Percentiles rank a stretch among this genome's conserved stretches.
These are phyloP conservation scores for Gila robusta DNA, from an alignment of 2,797 vertebrate species.

Conservation along the genomic window DNA sequence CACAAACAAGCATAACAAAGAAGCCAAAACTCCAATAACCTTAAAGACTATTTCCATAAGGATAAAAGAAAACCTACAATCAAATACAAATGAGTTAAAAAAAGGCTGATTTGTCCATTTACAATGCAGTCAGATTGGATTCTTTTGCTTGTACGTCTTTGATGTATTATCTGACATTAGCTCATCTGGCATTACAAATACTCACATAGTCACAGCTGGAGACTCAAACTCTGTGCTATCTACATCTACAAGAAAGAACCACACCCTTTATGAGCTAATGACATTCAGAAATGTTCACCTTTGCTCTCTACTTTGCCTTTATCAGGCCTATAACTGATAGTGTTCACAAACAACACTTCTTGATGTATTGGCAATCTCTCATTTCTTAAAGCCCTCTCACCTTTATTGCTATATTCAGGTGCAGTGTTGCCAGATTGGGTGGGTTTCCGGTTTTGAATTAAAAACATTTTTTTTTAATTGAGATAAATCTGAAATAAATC, in stretches of 20 bases:
- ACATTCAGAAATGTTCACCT: not conserved
- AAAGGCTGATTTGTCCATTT: not conserved
- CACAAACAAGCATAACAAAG: not conserved
- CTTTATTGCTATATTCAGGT: not conserved
- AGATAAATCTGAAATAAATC: not conserved
- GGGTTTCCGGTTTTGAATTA: not conserved
- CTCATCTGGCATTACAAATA: constrained; percentile 11
- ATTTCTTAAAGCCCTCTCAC: not conserved
- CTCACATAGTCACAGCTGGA: not conserved
- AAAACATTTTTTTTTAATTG: not conserved
- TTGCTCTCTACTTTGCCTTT: not conserved
- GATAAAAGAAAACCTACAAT: not conserved
- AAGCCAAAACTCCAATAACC: not conserved
- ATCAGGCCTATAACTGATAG: not conserved
- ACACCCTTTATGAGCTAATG: not conserved
- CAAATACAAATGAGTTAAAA: not conserved
- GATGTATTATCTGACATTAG: not conserved
- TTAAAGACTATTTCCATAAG: not conserved
- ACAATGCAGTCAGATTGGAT: not conserved
- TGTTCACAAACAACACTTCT: not conserved
- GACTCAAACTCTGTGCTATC: not conserved
- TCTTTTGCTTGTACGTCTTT: not conserved
- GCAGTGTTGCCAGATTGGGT: not conserved
- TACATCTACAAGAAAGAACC: constrained; percentile 10
- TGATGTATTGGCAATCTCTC: not conserved